A percentile compares a stretch with the other conserved stretches of the same genome.
phyloP scores from a whole-genome alignment of 2,888 invertebrate species.

The Protodeltote pygarga region DNA sequence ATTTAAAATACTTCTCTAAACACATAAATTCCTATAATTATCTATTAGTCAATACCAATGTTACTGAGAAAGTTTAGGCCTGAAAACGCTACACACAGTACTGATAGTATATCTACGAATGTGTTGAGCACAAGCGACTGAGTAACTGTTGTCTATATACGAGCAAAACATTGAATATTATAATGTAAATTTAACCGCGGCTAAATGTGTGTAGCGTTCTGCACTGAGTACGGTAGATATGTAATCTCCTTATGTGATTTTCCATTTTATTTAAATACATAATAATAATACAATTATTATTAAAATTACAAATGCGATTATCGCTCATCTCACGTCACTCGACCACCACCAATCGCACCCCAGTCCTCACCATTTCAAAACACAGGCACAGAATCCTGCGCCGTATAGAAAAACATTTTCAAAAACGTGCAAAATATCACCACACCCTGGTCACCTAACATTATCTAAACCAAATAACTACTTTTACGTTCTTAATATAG shows the following conservation, averaged over 20 bases:
- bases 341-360: slow-evolving; percentile 72
- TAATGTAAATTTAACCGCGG: slow-evolving; percentile 32
- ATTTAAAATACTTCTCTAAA: slow-evolving; percentile 87
- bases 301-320: slow-evolving; percentile 76
- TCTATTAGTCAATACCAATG: slow-evolving; percentile 84
- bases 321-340: slow-evolving; percentile 67
- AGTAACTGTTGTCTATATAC: slow-evolving; percentile 29
- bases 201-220: slow-evolving; percentile 79
- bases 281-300: slow-evolving; percentile 59
- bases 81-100: slow-evolving; percentile 80
- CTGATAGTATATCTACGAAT: slow-evolving; percentile 50
- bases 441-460: slow-evolving; percentile 87
- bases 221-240: slow-evolving; percentile 79
- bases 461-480: slow-evolving; percentile 84
- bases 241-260: slow-evolving; percentile 80
- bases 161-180: slow-evolving; percentile 39
- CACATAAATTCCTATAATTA: slow-evolving; percentile 86
- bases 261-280: slow-evolving; percentile 63
- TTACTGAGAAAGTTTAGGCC: slow-evolving; percentile 83
- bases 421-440: slow-evolving; percentile 87
- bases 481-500: slow-evolving; percentile 78
- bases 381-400: slow-evolving; percentile 76
- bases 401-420: slow-evolving; percentile 85
- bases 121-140: slow-evolving; percentile 66
- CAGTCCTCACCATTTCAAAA: slow-evolving; percentile 72